A percentile compares a stretch with the other conserved stretches of the same genome.
phyloP scores from a whole-genome alignment of 37 sponge, comb jelly and placozoan genomes.

The Petrosia ficiformis region DNA sequence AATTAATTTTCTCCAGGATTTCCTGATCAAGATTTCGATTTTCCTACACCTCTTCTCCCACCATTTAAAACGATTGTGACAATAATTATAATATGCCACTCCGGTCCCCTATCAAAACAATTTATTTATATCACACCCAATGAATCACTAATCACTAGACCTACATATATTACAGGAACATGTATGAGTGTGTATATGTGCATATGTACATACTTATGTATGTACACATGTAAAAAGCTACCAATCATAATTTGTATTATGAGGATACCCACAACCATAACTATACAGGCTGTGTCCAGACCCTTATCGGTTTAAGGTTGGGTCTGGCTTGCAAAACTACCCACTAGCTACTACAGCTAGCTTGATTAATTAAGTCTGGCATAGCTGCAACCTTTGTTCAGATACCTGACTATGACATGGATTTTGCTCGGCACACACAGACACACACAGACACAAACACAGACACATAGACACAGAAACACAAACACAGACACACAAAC shows the following conservation, averaged over 20 bases:
- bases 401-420: too few species aligned
- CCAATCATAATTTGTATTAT: too few species aligned
- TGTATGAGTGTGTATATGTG: too few species aligned
- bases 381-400: too few species aligned
- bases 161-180: background rate
- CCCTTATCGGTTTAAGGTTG: constrained; percentile 14
- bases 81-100: background rate
- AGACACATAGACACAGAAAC: constrained; percentile 83
- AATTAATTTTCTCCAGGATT: too few species aligned
- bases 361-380: constrained; percentile 87
- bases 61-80: constrained; percentile 5
- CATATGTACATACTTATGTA: background rate
- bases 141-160: background rate
- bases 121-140: background rate
- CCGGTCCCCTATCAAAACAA: too few species aligned
- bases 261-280: too few species aligned
- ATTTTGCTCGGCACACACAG: too few species aligned
- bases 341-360: constrained; percentile 65
- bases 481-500: constrained; percentile 31
- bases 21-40: constrained; percentile 47
- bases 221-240: background rate
- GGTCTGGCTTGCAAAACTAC: constrained; percentile 63
- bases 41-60: constrained; percentile 51
- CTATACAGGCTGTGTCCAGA: background rate
- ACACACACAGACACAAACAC: too few species aligned